Conservation (phyloP, 1,140 invertebrate species). For the Apis florea region DNA sequence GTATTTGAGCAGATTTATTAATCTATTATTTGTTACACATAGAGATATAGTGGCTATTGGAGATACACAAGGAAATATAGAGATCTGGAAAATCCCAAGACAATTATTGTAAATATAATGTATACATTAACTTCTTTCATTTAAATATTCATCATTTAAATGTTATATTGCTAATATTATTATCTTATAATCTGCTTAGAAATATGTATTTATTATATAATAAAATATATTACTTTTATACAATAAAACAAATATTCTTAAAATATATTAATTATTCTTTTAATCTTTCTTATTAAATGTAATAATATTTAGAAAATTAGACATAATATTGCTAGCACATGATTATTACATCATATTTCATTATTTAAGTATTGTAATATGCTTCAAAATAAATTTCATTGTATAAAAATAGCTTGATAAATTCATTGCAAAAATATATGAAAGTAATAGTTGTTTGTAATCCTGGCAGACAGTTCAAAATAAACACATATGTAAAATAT, state of each 20-base stretch:
- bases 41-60: conserved; percentile 75
- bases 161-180: neutral
- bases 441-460: neutral
- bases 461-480: too few relatives aligned
- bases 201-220: conserved; percentile 19
- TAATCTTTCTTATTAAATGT: neutral
- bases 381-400: neutral
- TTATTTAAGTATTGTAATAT: neutral
- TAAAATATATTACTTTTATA: conserved; percentile 15
- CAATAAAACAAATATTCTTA: neutral
- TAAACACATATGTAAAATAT: too few relatives aligned
- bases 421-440: conserved; percentile 7
- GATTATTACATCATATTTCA: neutral
- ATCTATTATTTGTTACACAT: conserved; percentile 20
- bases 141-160: too few relatives aligned
- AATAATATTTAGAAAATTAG: neutral
- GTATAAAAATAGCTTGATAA: neutral
- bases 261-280: neutral
- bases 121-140: neutral
- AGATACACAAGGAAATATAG: conserved; percentile 69
- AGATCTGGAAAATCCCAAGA: conserved; percentile 77
- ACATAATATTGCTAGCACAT: neutral
- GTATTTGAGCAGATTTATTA: too few relatives aligned
- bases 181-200: neutral
- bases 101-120: conserved; percentile 47